Evolutionary conservation across 2,113 vertebrate genomes (phyloP), one percentile per base, ranked within the genome.

Genomic region (Corynorhinus townsendii): DNA sequence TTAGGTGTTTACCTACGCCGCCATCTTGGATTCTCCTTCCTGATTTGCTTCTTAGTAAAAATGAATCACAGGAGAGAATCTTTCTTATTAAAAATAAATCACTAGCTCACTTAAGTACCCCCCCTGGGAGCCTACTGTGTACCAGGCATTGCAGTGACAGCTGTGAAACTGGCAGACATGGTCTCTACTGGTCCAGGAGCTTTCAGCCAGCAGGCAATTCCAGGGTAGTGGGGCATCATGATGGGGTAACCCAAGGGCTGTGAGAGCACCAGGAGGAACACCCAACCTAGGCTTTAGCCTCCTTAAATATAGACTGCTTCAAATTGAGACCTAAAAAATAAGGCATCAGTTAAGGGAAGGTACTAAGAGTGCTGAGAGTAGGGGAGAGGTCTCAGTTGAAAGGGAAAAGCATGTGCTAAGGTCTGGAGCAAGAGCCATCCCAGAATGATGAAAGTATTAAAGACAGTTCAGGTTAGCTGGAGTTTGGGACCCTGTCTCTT

Each of bases 11-110:
- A n/a, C n/a, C n/a, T n/a, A n/a, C n/a, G n/a, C n/a, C n/a, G n/a
- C n/a, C n/a, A n/a, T n/a, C n/a, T n/a, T n/a, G n/a, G n/a, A n/a
- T n/a, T n/a, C n/a, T n/a, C n/a, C n/a, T n/a, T n/a, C 71, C 16
- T 11, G 5, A 22, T 73, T 40, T 19, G 24, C 28, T 69, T 95
- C 64, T 92, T 62, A 43, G 54, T 80, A 72, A 89, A 91, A 94
- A 73, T 62, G 73, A 92, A 40, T 47, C 72, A 38, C 2, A 72
- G 10, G 28, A 82, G 30, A 95, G 49, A 64, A 43, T 38, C 10
- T 45, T 86, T 90, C 33, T 22, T 82, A 93, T 7, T 17, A 79
- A 91, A 59, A 75, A 69, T 76, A n/a, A 54, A 30, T 26, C 28
- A 38, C 16, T 73, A 38, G 9, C 76, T 59, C 66, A 59, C 43